Conservation (phyloP, 2,888 invertebrate genomes). For the Cantharis lateralis region DNA sequence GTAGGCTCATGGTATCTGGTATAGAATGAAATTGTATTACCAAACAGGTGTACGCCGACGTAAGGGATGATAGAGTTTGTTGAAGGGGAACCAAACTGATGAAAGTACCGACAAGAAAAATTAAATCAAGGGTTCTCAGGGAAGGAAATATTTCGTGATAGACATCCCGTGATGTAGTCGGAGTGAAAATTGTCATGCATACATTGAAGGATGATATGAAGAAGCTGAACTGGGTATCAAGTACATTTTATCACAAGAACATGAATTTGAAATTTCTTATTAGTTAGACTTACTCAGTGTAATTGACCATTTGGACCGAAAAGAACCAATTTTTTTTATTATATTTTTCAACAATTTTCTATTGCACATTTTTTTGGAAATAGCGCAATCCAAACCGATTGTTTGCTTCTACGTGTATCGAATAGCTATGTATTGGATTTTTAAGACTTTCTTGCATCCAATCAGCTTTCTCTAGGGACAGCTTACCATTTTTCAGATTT, state of each 20-base stretch:
- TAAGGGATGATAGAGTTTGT: neutral
- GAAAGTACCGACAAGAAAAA: neutral
- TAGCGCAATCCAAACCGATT: conserved; percentile 26
- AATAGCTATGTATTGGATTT: conserved; percentile 10
- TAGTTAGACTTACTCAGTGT: neutral
- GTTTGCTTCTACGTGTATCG: conserved; percentile 25
- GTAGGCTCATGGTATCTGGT: neutral
- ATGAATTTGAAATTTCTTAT: neutral
- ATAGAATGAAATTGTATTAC: neutral
- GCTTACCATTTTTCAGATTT: neutral
- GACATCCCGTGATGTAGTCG: neutral
- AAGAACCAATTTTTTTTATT: conserved; percentile 10
- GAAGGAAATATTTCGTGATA: neutral
- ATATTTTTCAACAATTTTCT: neutral
- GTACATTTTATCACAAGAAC: neutral
- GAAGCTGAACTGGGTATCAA: neutral
- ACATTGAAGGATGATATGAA: neutral
- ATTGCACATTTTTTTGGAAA: conserved; percentile 23
- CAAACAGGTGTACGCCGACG: neutral
- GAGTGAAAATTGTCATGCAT: neutral
- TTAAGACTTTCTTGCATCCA: neutral
- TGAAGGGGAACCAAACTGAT: neutral
- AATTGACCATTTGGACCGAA: neutral
- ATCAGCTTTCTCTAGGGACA: neutral
- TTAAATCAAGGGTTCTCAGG: neutral